phyloP scores from a whole-genome alignment of 2,797 vertebrate genomes.

The Spondyliosoma cantharus region DNA sequence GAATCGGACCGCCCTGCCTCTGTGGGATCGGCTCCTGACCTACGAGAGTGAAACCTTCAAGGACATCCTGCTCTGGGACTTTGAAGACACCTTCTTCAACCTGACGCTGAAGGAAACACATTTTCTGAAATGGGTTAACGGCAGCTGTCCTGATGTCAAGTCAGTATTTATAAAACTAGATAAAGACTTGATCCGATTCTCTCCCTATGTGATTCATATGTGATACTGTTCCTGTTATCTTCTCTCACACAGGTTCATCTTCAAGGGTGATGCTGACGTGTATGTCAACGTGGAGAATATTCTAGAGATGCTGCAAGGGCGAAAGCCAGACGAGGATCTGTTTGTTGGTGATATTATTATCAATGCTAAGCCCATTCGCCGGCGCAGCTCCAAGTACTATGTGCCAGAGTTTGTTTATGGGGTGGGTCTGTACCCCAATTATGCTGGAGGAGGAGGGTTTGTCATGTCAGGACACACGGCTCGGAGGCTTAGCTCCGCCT shows the following conservation, averaged over 20 bases:
- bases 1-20: slow-evolving; percentile 80
- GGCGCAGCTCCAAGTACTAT: slow-evolving; percentile 92
- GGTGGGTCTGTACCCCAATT: slow-evolving; percentile 89
- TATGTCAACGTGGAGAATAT: slow-evolving; percentile 96
- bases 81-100: slow-evolving; percentile 98
- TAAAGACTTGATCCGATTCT: not conserved
- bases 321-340: slow-evolving; percentile 83
- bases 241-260: slow-evolving; percentile 86
- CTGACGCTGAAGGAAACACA: slow-evolving; percentile 97
- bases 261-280: slow-evolving; percentile 95
- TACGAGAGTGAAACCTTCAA: slow-evolving; percentile 90
- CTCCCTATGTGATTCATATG: not conserved
- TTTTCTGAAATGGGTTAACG: slow-evolving; percentile 93
- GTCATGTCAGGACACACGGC: slow-evolving; percentile 92
- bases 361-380: slow-evolving; percentile 91
- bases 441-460: slow-evolving; percentile 95
- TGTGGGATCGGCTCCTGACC: slow-evolving; percentile 90
- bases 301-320: slow-evolving; percentile 88
- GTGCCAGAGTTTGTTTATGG: slow-evolving; percentile 94
- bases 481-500: slow-evolving; percentile 87
- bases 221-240: not conserved
- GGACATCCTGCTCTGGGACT: slow-evolving; percentile 97
- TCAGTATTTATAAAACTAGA: slow-evolving; percentile 43
- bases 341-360: slow-evolving; percentile 96
- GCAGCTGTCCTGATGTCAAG: slow-evolving; percentile 86